Evolutionary conservation across 2,797 vertebrate species (phyloP).

Genomic region (Borostomias antarcticus): DNA sequence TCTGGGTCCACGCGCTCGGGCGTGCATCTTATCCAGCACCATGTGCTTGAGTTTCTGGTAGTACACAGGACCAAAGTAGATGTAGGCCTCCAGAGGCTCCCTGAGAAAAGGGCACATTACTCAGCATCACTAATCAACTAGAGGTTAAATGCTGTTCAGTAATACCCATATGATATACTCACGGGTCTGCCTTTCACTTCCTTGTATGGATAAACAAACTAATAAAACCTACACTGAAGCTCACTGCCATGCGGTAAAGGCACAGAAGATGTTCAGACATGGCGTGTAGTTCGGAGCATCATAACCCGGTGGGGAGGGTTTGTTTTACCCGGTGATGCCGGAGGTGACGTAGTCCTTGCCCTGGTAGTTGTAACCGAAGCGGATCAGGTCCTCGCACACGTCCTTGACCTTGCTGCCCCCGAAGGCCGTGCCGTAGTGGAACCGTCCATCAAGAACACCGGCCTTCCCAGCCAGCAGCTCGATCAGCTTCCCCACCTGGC

Average conservation of each 20-base stretch:
- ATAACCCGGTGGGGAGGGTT: too few species aligned
- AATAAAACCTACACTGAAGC: too few species aligned
- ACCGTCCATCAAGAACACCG: constrained; percentile 90
- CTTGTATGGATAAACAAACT: too few species aligned
- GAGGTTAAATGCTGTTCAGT: background rate
- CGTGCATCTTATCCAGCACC: constrained; percentile 99
- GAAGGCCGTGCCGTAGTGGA: constrained; percentile 97
- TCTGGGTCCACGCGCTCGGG: constrained; percentile 93
- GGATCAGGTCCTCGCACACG: constrained; percentile 97
- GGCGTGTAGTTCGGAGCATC: too few species aligned
- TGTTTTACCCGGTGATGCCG: constrained; percentile 93
- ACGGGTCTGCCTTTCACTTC: too few species aligned
- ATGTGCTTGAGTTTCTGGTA: constrained; percentile 99
- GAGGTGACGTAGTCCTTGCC: constrained; percentile 99
- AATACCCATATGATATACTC: too few species aligned
- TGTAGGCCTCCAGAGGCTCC: constrained; percentile 95
- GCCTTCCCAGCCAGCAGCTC: constrained; percentile 97
- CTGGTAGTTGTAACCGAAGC: constrained; percentile 96
- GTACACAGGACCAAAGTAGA: constrained; percentile 97
- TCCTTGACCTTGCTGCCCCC: constrained; percentile 99
- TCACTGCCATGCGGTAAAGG: too few species aligned
- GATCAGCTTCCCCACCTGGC: constrained; percentile 95
- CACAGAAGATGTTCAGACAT: too few species aligned
- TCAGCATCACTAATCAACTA: background rate
- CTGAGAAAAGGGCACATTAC: constrained; percentile 64